Conservation (phyloP, 2,888 invertebrate species). For the Limulus polyphemus region DNA sequence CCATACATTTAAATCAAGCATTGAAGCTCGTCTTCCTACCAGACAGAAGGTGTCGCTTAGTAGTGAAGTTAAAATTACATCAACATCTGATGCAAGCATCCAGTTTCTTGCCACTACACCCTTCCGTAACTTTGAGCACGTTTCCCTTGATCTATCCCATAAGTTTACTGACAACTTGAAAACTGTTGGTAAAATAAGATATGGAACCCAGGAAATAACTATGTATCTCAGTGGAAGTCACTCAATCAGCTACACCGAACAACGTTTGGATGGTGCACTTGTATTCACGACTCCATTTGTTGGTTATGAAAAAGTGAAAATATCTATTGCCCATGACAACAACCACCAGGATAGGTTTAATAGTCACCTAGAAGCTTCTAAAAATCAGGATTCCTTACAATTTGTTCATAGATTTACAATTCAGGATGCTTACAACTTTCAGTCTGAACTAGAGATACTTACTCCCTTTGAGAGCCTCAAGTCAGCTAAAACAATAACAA, state of each 20-base stretch:
- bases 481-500: too few species aligned
- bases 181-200: constrained; percentile 9
- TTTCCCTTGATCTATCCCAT: constrained; percentile 14
- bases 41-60: constrained; percentile 11
- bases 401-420: constrained; percentile 8
- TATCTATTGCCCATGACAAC: constrained; percentile 8
- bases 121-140: constrained; percentile 7
- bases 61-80: constrained; percentile 13
- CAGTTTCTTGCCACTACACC: constrained; percentile 11
- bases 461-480: too few species aligned
- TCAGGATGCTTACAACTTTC: constrained; percentile 11
- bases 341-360: too few species aligned
- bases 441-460: constrained; percentile 6
- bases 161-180: constrained; percentile 11
- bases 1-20: constrained; percentile 13
- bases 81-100: constrained; percentile 10
- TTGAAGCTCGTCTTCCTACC: constrained; percentile 10
- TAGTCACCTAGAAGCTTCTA: too few species aligned
- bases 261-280: constrained; percentile 10
- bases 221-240: constrained; percentile 7
- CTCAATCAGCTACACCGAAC: constrained; percentile 1
- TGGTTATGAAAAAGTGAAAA: constrained; percentile 13
- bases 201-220: constrained; percentile 9
- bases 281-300: constrained; percentile 12
- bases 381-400: constrained; percentile 3